phyloP scores from a whole-genome alignment of 2,113 vertebrate genomes.

The Synchiropus splendidus region DNA sequence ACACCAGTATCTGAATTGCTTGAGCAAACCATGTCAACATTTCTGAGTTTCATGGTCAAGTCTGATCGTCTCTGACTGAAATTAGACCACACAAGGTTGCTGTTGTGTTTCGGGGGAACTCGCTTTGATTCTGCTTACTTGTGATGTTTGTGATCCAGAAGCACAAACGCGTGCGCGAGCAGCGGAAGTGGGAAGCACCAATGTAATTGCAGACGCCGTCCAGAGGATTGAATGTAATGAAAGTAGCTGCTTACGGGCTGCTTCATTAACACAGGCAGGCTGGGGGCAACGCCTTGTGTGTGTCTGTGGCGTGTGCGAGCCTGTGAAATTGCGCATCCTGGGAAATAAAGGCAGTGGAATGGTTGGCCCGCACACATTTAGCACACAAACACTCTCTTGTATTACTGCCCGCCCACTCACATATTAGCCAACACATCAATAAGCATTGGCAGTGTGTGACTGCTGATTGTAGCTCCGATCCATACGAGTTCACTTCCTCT shows the following conservation, averaged over 20 bases:
- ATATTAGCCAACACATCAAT: conserved; percentile 35
- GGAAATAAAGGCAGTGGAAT: conserved; percentile 57
- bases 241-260: conserved; percentile 64
- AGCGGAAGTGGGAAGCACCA: conserved; percentile 38
- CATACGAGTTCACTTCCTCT: conserved; percentile 10
- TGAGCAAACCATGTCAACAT: no score
- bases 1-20: no score
- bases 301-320: conserved; percentile 24
- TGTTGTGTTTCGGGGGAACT: no score
- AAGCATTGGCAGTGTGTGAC: conserved; percentile 8
- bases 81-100: no score
- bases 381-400: conserved; percentile 21
- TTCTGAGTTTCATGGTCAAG: no score
- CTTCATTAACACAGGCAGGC: conserved; percentile 60
- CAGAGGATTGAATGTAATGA: conserved; percentile 71
- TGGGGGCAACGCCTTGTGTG: conserved; percentile 32
- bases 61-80: no score
- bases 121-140: no score
- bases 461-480: conserved; percentile 24
- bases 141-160: neutral
- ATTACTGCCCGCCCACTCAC: conserved; percentile 24
- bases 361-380: conserved; percentile 24
- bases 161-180: neutral
- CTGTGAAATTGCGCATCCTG: conserved; percentile 42
- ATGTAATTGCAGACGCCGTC: conserved; percentile 63